phyloP scores from a whole-genome alignment of 2,888 invertebrate genomes.

The Ichneumon xanthorius region DNA sequence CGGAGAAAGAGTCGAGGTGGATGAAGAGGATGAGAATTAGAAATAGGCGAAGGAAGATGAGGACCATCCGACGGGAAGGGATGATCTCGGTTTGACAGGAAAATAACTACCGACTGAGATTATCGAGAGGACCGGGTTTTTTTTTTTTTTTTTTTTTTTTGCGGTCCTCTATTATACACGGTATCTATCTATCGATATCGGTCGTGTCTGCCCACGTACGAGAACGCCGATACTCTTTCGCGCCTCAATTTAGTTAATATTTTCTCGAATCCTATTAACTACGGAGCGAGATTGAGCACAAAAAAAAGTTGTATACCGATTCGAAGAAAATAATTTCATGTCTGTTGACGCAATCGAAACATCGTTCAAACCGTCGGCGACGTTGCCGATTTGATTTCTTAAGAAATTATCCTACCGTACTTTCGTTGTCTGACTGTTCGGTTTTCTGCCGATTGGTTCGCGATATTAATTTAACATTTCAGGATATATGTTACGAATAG shows the following conservation, averaged over 20 bases:
- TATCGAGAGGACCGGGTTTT: constrained; percentile 55
- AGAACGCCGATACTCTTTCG: constrained; percentile 38
- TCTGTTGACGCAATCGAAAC: too few relatives aligned
- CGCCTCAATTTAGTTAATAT: constrained; percentile 25
- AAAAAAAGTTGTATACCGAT: neutral
- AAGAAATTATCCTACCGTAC: too few relatives aligned
- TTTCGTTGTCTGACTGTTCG: too few relatives aligned
- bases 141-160: constrained; percentile 40
- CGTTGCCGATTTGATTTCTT: too few relatives aligned
- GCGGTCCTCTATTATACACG: constrained; percentile 40
- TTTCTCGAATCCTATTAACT: constrained; percentile 10
- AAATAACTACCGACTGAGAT: constrained; percentile 72
- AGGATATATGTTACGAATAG: too few relatives aligned
- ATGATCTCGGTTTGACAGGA: constrained; percentile 74
- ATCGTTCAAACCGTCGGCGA: too few relatives aligned
- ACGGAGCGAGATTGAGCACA: neutral
- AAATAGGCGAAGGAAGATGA: constrained; percentile 17
- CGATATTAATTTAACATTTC: too few relatives aligned
- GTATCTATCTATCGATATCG: constrained; percentile 49
- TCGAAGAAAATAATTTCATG: too few relatives aligned
- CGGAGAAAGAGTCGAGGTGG: constrained; percentile 49
- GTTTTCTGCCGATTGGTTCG: too few relatives aligned
- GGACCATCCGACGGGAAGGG: constrained; percentile 24
- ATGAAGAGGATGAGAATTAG: neutral
- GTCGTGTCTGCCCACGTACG: neutral